These are phyloP conservation scores for Vireo griseus DNA, from an alignment of 2,797 vertebrate species.

Conservation along the genomic window DNA sequence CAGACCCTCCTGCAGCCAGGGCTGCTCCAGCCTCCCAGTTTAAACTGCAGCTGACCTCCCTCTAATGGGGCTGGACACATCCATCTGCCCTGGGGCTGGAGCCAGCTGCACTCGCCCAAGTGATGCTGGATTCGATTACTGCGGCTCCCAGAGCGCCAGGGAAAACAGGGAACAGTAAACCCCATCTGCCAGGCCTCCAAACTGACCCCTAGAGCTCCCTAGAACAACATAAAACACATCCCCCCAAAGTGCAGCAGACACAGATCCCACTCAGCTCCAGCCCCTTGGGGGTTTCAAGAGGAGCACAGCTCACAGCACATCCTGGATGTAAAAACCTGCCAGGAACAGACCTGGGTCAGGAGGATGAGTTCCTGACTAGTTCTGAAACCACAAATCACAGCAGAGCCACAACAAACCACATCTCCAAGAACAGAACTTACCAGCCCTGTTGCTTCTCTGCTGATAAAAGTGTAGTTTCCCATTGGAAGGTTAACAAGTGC, in stretches of 20 bases:
- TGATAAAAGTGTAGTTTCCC: background rate
- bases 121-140: background rate
- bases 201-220: accelerated
- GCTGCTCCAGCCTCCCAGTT: background rate
- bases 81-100: background rate
- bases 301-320: background rate
- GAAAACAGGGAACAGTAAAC: background rate
- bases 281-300: background rate
- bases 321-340: background rate
- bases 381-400: background rate
- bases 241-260: background rate
- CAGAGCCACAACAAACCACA: background rate
- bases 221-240: background rate
- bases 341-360: background rate
- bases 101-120: background rate
- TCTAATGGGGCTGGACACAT: background rate
- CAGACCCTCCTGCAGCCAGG: background rate
- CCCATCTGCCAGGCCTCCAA: conserved; percentile 27
- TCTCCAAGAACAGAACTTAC: background rate
- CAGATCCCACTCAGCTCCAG: background rate
- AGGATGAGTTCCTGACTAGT: accelerated
- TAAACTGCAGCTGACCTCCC: conserved; percentile 34
- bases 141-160: background rate
- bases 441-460: background rate
- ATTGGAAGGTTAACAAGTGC: background rate